Evolutionary conservation across 2,797 vertebrate genomes (phyloP), one percentile per base, ranked within the genome.

Genomic region (Borostomias antarcticus): DNA sequence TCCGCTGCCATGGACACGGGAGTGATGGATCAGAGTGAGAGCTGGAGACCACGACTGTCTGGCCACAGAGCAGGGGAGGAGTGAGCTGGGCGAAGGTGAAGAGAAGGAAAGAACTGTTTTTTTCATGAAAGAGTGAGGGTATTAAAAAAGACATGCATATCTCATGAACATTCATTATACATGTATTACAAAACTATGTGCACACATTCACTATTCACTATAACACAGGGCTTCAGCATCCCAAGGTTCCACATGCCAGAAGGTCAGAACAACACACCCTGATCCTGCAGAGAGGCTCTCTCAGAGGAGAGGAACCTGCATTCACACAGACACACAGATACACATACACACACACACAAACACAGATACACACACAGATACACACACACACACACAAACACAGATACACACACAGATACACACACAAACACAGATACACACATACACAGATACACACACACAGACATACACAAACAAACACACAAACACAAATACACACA

Each of bases 21-120:
- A 76, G 67, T 74, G 77, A 80, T 76, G 75, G 66, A 72, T 76
- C 43, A 37, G 59, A 56, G 66, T n/a, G 69, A 66, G 62, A 64
- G 58, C 23, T 47, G 47, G 29, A 52, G 32, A 64, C 59, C 63
- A 62, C 32, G 45, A 75, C 50, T 62, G 59, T 67, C 30, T 58
- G 47, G 56, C 68, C 61, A 11, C 53, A 64, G 65, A 60, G 17
- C 7, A 21, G 8, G 43, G 51, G 40, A 60, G 23, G 53, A 4
- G 35, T n/a, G 32, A 72, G 35, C 35, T 5, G 7, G 13, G 50
- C 17, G 29, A 6, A n/a, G n/a, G n/a, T 32, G 64, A 60, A 15
- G 37, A 25, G 48, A 58, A 47, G 48, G 53, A 68, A n/a, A n/a
- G n/a, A n/a, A n/a, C n/a, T n/a, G n/a, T n/a, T n/a, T n/a, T n/a